These are phyloP conservation scores for Trypoxylon attenuatum DNA, from an alignment of 2,888 invertebrate genomes.

Conservation along the genomic window DNA sequence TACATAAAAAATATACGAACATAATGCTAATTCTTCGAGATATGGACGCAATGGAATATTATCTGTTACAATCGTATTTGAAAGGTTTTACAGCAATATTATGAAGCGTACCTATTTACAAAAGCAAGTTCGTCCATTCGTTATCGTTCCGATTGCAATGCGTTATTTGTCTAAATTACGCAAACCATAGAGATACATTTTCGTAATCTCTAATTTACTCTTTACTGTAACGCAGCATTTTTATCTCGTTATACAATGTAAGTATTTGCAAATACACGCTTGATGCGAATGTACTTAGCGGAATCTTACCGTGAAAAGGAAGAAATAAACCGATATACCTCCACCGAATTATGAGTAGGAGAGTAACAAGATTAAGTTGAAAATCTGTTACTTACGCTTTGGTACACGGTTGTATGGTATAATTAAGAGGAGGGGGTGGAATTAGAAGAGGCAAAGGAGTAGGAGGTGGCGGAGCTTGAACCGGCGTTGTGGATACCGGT, in stretches of 20 bases:
- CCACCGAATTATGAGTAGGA: not conserved
- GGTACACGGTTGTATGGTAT: slow-evolving; percentile 71
- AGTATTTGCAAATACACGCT: not conserved
- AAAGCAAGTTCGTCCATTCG: slow-evolving; percentile 15
- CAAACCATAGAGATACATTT: not conserved
- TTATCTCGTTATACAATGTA: not conserved
- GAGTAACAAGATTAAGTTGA: slow-evolving; percentile 1
- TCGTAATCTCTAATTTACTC: not conserved
- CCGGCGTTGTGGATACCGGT: slow-evolving; percentile 17
- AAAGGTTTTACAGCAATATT: slow-evolving; percentile 8
- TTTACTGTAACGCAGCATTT: not conserved
- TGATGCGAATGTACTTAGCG: too few species aligned
- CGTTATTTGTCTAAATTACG: not conserved
- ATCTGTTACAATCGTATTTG: slow-evolving; percentile 16
- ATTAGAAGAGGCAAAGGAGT: slow-evolving; percentile 70
- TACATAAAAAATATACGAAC: slow-evolving; percentile 49
- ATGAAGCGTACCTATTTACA: slow-evolving; percentile 46
- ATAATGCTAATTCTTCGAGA: slow-evolving; percentile 32
- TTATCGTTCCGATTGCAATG: not conserved
- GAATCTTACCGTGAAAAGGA: too few species aligned
- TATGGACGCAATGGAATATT: slow-evolving; percentile 41
- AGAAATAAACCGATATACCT: not conserved
- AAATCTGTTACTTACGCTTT: slow-evolving; percentile 62
- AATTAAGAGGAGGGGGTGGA: slow-evolving; percentile 71
- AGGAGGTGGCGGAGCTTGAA: slow-evolving; percentile 67